Percentiles rank a stretch among this genome's conserved stretches.
phyloP scores from a whole-genome alignment of 1,140 invertebrate genomes.

The Drosophila kanapiae region DNA sequence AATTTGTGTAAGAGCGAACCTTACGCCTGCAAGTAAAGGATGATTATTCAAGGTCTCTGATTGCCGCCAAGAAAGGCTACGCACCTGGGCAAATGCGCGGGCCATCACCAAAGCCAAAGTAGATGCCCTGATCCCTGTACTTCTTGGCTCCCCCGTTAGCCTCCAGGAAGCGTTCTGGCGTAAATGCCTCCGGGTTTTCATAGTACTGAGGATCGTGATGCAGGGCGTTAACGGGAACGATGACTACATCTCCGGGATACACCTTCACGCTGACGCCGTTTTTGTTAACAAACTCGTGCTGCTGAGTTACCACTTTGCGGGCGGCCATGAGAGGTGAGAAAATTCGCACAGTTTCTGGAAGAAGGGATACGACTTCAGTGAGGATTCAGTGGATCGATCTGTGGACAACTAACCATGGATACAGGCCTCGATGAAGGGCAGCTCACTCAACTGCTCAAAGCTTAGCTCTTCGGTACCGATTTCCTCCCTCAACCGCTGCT shows the following conservation, averaged over 20 bases:
- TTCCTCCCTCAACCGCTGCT: constrained; percentile 41
- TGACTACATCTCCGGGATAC: constrained; percentile 86
- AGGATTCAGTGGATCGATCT: too few relatives aligned
- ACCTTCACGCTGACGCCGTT: constrained; percentile 43
- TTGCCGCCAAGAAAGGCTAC: not conserved
- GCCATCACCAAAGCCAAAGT: constrained; percentile 87
- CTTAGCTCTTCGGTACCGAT: constrained; percentile 63
- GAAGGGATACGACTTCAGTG: not conserved
- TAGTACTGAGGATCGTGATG: constrained; percentile 89
- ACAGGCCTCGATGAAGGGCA: constrained; percentile 65
- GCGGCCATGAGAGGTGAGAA: constrained; percentile 45
- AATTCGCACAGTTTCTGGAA: constrained; percentile 54
- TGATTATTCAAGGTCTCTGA: not conserved
- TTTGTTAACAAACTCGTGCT: constrained; percentile 52
- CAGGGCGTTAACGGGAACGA: constrained; percentile 86
- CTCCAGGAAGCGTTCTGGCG: constrained; percentile 88
- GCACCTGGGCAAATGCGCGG: constrained; percentile 88
- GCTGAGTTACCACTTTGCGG: constrained; percentile 52
- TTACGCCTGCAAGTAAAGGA: constrained; percentile 42
- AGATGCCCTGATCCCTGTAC: constrained; percentile 84
- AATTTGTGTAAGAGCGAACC: constrained; percentile 66
- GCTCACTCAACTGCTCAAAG: constrained; percentile 60
- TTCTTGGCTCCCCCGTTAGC: constrained; percentile 70
- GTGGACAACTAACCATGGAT: constrained; percentile 43
- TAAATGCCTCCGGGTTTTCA: constrained; percentile 87